phyloP scores from a whole-genome alignment of 2,888 invertebrate genomes.

The Dolichomitus sp. region DNA sequence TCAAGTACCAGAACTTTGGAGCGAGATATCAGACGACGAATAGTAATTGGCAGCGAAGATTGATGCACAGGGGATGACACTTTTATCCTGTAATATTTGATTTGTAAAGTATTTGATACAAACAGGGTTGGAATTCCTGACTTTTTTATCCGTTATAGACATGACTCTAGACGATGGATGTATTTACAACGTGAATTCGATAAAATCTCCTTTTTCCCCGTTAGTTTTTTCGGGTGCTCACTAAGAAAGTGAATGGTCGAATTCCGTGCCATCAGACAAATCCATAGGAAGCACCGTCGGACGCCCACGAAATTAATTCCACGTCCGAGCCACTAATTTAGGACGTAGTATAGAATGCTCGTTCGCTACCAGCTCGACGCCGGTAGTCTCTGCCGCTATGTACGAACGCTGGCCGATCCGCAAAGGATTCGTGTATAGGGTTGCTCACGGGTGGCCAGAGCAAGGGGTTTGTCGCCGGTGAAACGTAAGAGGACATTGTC shows the following conservation, averaged over 20 bases:
- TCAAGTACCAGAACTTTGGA: conserved; percentile 23
- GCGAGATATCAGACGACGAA: conserved; percentile 39
- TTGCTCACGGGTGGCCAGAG: conserved; percentile 59
- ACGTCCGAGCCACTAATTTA: conserved; percentile 84
- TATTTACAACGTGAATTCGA: conserved; percentile 54
- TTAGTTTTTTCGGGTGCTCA: conserved; percentile 21
- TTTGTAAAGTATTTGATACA: conserved; percentile 6
- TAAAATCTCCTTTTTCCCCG: conserved; percentile 55
- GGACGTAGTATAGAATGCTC: conserved; percentile 68
- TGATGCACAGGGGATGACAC: conserved; percentile 22
- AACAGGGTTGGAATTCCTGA: neutral
- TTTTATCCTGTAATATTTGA: neutral
- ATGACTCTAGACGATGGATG: neutral
- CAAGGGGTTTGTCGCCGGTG: conserved; percentile 75
- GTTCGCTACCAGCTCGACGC: conserved; percentile 33
- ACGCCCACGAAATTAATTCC: conserved; percentile 81
- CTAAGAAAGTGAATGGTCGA: conserved; percentile 34
- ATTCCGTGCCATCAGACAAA: conserved; percentile 64
- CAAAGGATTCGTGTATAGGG: conserved; percentile 60
- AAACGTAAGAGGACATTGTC: conserved; percentile 85
- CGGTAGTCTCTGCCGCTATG: conserved; percentile 26
- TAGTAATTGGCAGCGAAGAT: conserved; percentile 7
- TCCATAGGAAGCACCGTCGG: conserved; percentile 65
- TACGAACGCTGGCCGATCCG: conserved; percentile 36
- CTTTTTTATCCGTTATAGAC: neutral